Evolutionary conservation across 2,113 vertebrate genomes (phyloP).

Genomic region (Capra hircus): DNA sequence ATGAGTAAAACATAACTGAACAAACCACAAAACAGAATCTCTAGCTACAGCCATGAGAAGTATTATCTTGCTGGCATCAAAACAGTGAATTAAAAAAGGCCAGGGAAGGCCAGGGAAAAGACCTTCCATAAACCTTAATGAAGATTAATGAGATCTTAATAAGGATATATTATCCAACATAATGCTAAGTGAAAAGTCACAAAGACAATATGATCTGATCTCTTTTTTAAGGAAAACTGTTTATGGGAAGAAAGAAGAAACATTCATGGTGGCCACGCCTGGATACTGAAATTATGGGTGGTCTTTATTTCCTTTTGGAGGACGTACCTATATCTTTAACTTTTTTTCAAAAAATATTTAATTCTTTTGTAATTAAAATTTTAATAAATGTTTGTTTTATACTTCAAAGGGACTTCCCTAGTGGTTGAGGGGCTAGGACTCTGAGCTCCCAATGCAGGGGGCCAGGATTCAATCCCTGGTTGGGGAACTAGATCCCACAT

Average conservation of each 20-base stretch:
- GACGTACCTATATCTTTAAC: background rate
- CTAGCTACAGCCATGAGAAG: background rate
- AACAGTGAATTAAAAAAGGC: background rate
- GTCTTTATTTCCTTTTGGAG: background rate
- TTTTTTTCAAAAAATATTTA: background rate
- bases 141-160: background rate
- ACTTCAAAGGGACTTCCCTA: background rate
- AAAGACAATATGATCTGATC: background rate
- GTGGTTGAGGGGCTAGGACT: background rate
- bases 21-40: background rate
- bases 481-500: background rate
- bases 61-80: background rate
- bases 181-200: background rate
- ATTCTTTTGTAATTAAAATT: background rate
- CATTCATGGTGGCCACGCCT: background rate
- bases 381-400: background rate
- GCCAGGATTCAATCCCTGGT: background rate
- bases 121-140: background rate
- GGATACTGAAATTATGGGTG: background rate
- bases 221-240: background rate
- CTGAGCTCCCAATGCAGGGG: background rate
- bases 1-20: background rate
- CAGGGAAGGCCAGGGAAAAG: background rate
- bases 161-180: background rate
- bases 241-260: background rate